Evolutionary conservation across 2,888 invertebrate genomes (phyloP), one percentile per base, ranked within the genome.

Genomic region (Phaonia tiefii): DNA sequence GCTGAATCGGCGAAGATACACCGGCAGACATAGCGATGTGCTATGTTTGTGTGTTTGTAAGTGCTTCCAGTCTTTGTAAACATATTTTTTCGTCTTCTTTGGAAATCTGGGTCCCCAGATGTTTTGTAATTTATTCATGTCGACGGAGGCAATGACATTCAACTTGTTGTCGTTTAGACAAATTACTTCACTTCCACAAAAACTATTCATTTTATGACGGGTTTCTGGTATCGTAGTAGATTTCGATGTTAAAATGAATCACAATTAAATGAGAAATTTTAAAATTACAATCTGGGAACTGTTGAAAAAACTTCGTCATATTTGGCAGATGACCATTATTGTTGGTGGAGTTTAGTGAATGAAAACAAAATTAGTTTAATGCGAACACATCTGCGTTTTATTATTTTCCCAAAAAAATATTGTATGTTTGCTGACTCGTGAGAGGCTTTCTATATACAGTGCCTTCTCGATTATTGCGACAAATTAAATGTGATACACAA

Each of bases 51-150:
- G 5, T 3, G n/a, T 75, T 39, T 17, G 39, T 49, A 26, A 13
- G 37, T 17, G 58, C 70, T 56, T 65, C 56, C 71, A 56, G 44
- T 51, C 22, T 44, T 71, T 20, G n/a, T 15, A 31, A 31, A 8
- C n/a, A n/a, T n/a, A n/a, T n/a, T n/a, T n/a, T 51, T 42, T 37
- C 11, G 20, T n/a, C 63, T 63, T 42, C 22, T 58, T 13, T 22
- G 13, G 13, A 42, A 63, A 22, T 22, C 22, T 20, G 15, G 39
- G 17, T 63, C 42, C 37, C 20, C 25, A 5, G 25, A 54, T 44
- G 20, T 69, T 79, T 44, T 5, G 65, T 65, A 74, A 79, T 66
- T 74, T 74, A 79, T 79, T 56, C 79, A 70, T 58, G 65, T 65
- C 70, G 8, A 26, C 44, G 65, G 49, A 74, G 39, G 54, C 79